Percentiles rank a stretch among this genome's conserved stretches.
These are phyloP conservation scores for Torymus tubicola DNA, from an alignment of 2,888 invertebrate genomes.

Conservation along the genomic window DNA sequence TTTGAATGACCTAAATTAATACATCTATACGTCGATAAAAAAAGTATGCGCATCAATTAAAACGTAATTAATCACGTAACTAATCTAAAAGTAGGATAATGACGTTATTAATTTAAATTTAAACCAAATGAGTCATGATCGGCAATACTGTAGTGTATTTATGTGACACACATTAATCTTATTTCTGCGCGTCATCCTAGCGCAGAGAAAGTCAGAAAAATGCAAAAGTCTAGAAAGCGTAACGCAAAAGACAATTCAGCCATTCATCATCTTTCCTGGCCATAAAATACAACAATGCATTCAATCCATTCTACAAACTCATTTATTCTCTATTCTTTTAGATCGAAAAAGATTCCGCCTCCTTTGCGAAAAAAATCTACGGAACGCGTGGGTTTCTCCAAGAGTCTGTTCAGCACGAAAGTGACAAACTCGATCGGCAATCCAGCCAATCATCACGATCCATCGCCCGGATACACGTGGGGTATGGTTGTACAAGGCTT, in stretches of 20 bases:
- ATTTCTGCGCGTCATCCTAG: too few relatives aligned
- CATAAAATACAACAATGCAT: too few relatives aligned
- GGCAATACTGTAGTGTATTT: too few relatives aligned
- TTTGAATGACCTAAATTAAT: neutral
- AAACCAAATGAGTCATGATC: too few relatives aligned
- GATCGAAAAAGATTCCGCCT: conserved; percentile 63
- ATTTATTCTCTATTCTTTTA: conserved; percentile 55
- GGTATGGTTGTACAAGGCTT: conserved; percentile 84
- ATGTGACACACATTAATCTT: too few relatives aligned
- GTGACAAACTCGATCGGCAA: neutral
- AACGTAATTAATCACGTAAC: too few relatives aligned
- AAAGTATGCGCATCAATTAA: too few relatives aligned
- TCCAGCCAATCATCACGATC: conserved; percentile 22
- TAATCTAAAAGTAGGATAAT: neutral
- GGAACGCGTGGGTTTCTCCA: conserved; percentile 69
- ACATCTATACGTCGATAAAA: too few relatives aligned
- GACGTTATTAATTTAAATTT: too few relatives aligned
- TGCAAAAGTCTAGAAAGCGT: neutral
- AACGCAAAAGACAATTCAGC: too few relatives aligned
- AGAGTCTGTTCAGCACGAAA: conserved; percentile 65
- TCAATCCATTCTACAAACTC: too few relatives aligned
- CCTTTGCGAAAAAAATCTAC: conserved; percentile 55
- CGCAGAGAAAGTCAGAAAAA: neutral
- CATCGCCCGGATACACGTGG: conserved; percentile 67
- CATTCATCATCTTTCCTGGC: too few relatives aligned